Base-by-base conservation (phyloP, 2,797 vertebrate genomes). In the Mallotus villosus region DNA sequence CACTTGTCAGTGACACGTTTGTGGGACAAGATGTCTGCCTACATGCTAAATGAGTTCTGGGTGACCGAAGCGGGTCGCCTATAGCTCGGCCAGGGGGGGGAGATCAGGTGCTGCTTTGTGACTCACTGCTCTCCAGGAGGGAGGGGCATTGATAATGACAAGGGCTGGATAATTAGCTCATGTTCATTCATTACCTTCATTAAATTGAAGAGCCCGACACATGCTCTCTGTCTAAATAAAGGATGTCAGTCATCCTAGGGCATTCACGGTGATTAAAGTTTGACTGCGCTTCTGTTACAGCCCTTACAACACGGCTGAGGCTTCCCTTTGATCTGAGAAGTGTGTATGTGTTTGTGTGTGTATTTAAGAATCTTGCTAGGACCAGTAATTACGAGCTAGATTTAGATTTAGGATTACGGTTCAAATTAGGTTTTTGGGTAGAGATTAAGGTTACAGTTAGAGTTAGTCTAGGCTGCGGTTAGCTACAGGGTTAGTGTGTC, bases 161-260 rank as follows among this genome's bases (percentile, higher is more conserved):
- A 78, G 67, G 72, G 76, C 68, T 78, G 88, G 71, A 74, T 92
- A 90, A 91, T 94, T 94, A 91, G 84, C 84, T 89, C 81, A 19
- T 87, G 85, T 88, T 81, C 85, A 87, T 90, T 91, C 81, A 88
- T 90, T 88, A 91, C 82, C 77, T 91, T 94, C 90, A 92, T 95
- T 89, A 92, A 89, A 87, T 82, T 84, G 89, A 82, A 88, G 85
- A 55, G 63, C 78, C 83, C 73, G 84, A 92, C 90, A 91, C 88
- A 90, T 82, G 85, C 69, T 85, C 88, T 19, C 58, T 85, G 77
- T 91, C 90, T 91, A 75, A 91, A 89, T 82, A 76, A 82, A 24
- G 63, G 80, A 63, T 46, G 82, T 84, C 78, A 78, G 82, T 88
- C 88, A 90, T 81, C 4, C 71, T 70, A 63, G 29, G 19, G 21